These are phyloP conservation scores for Sebastes itinus DNA, from an alignment of 2,797 vertebrate species.

Conservation along the genomic window DNA sequence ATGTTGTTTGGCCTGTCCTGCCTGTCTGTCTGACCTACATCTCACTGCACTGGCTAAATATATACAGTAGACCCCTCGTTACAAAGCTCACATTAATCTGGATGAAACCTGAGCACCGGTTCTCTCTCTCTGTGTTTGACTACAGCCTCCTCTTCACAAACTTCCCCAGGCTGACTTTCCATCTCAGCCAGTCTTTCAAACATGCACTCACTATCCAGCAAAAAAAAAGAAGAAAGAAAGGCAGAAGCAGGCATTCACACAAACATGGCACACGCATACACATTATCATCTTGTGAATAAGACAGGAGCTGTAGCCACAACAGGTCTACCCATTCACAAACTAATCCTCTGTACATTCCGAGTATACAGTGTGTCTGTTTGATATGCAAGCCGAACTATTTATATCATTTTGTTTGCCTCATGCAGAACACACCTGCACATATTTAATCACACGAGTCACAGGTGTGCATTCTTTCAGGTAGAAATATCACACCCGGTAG, in stretches of 20 bases:
- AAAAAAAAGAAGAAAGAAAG: background rate
- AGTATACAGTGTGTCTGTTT: constrained; percentile 2
- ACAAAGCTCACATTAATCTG: constrained; percentile 75
- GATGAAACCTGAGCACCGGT: constrained; percentile 72
- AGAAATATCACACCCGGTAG: constrained; percentile 38
- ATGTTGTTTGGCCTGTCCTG: constrained; percentile 66
- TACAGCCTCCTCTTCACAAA: constrained; percentile 30
- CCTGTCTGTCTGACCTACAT: constrained; percentile 75
- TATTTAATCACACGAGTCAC: constrained; percentile 68
- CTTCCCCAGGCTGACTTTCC: constrained; percentile 42
- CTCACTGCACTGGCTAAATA: constrained; percentile 75
- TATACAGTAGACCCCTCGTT: constrained; percentile 75
- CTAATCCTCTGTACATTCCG: background rate
- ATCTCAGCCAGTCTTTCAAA: constrained; percentile 20
- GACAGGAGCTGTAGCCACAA: constrained; percentile 11
- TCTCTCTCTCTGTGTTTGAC: constrained; percentile 15
- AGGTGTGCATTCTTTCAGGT: constrained; percentile 77
- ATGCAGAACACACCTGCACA: constrained; percentile 77
- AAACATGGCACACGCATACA: constrained; percentile 13
- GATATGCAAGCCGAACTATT: constrained; percentile 2
- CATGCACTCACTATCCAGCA: background rate
- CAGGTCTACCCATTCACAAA: constrained; percentile 34
- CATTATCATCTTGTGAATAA: constrained; percentile 26
- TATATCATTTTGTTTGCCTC: constrained; percentile 23
- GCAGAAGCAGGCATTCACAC: constrained; percentile 35